Percentiles rank a stretch among this genome's conserved stretches.
Conservation (phyloP, 2,888 invertebrate species). For the Mythimna ferrago region DNA sequence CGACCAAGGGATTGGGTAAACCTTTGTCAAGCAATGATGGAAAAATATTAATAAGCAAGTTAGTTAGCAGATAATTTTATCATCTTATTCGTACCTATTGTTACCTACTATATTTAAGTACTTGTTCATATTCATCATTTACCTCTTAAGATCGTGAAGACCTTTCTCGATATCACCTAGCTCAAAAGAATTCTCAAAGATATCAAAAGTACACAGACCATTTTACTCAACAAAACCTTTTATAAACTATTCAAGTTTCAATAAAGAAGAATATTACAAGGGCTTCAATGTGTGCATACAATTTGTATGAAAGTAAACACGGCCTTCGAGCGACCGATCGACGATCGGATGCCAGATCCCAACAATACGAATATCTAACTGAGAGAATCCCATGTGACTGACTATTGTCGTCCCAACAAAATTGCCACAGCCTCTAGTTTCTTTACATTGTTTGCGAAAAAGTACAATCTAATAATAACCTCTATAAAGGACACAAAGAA, state of each 20-base stretch:
- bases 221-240: slow-evolving; percentile 43
- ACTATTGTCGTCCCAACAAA: slow-evolving; percentile 70
- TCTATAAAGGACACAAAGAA: slow-evolving; percentile 40
- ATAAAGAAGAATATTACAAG: slow-evolving; percentile 47
- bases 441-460: slow-evolving; percentile 68
- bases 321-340: slow-evolving; percentile 64
- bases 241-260: slow-evolving; percentile 49
- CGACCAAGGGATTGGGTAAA: not conserved
- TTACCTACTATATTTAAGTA: not conserved
- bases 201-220: slow-evolving; percentile 23
- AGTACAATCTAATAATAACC: slow-evolving; percentile 68
- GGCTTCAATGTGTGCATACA: slow-evolving; percentile 69
- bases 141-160: not conserved
- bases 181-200: slow-evolving; percentile 13
- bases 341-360: slow-evolving; percentile 65
- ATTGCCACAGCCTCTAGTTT: slow-evolving; percentile 67
- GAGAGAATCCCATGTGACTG: slow-evolving; percentile 67
- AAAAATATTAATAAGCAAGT: not conserved
- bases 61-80: not conserved
- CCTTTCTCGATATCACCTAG: slow-evolving; percentile 10
- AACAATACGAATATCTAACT: slow-evolving; percentile 57
- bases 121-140: not conserved
- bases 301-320: slow-evolving; percentile 69
- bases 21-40: too few species aligned
- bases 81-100: not conserved